Evolutionary conservation across 2,113 vertebrate species (phyloP).

Genomic region (Pseudorectes ferrugineus): DNA sequence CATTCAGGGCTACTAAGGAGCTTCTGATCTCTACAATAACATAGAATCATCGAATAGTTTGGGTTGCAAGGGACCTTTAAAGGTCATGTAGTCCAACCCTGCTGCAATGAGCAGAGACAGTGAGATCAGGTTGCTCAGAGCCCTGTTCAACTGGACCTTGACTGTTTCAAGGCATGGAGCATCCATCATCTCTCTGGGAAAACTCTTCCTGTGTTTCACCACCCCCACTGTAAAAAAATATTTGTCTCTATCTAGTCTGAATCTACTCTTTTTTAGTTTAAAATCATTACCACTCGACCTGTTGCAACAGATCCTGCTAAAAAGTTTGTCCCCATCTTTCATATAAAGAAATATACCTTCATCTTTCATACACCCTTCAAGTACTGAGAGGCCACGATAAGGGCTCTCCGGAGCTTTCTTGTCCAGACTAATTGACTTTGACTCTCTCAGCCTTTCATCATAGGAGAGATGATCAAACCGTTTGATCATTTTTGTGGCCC

Average conservation of each 20-base stretch:
- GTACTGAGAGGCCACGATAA: background rate
- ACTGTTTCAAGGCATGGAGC: background rate
- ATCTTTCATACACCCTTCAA: background rate
- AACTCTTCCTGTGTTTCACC: background rate
- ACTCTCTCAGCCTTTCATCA: background rate
- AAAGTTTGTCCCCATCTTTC: background rate
- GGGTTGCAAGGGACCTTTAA: background rate
- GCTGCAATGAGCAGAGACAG: background rate
- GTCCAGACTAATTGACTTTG: background rate
- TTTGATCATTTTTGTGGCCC: background rate
- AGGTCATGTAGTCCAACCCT: background rate
- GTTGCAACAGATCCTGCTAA: background rate
- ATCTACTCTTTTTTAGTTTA: background rate
- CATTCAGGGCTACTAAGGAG: background rate
- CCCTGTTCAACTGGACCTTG: rapidly evolving
- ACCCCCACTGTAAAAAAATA: background rate
- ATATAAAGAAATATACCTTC: background rate
- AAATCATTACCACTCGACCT: background rate
- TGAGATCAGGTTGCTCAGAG: background rate
- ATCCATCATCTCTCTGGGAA: background rate
- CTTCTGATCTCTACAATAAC: background rate
- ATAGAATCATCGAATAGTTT: background rate
- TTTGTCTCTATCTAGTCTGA: background rate
- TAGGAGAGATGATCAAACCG: no score
- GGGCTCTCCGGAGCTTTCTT: background rate